phyloP scores from a whole-genome alignment of 2,797 vertebrate genomes.

The Lindbergichthys nudifrons region DNA sequence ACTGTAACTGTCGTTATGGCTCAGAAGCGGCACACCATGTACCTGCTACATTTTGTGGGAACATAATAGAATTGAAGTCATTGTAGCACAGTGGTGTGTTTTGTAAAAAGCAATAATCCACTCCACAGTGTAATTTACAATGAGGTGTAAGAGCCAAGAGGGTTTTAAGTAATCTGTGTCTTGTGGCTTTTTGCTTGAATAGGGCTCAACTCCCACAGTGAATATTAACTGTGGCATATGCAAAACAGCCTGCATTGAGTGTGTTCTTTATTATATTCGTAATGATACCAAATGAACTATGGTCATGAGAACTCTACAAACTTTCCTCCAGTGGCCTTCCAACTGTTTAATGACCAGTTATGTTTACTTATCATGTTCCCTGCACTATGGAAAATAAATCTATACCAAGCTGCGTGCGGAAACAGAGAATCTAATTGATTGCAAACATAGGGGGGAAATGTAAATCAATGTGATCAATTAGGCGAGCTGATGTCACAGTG shows the following conservation, averaged over 20 bases:
- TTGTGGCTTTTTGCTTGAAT: slow-evolving; percentile 63
- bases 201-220: slow-evolving; percentile 52
- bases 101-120: slow-evolving; percentile 38
- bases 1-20: slow-evolving; percentile 31
- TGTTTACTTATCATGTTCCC: slow-evolving; percentile 47
- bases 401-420: slow-evolving; percentile 27
- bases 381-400: slow-evolving; percentile 26
- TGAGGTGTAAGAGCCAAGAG: slow-evolving; percentile 52
- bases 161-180: slow-evolving; percentile 66
- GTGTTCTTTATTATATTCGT: slow-evolving; percentile 33
- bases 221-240: slow-evolving; percentile 65
- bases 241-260: slow-evolving; percentile 46
- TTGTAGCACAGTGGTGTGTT: slow-evolving; percentile 32
- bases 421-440: slow-evolving; percentile 42
- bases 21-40: slow-evolving; percentile 13
- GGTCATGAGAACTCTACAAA: slow-evolving; percentile 16
- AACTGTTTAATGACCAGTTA: slow-evolving; percentile 56
- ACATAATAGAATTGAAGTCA: slow-evolving; percentile 16
- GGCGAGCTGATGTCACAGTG: slow-evolving; percentile 10
- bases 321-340: slow-evolving; percentile 36
- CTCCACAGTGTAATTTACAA: slow-evolving; percentile 49
- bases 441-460: slow-evolving; percentile 16
- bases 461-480: slow-evolving; percentile 38
- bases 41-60: slow-evolving; percentile 20
- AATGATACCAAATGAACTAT: slow-evolving; percentile 43